Base-by-base conservation (phyloP, 2,888 invertebrate genomes). In the Eristalis tenax region DNA sequence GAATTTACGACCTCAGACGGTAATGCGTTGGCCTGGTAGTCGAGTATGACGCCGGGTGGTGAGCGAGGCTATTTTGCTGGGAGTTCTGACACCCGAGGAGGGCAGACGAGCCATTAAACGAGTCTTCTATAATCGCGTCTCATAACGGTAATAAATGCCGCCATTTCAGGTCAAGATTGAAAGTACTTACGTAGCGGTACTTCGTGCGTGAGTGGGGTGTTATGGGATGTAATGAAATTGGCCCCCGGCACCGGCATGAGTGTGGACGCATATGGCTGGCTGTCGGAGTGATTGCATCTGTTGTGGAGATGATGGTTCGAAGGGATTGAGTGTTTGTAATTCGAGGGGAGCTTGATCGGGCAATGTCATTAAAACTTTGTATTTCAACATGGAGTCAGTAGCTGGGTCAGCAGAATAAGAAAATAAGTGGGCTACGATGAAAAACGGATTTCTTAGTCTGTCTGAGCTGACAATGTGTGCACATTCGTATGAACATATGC, bases 1-100 rank as follows among this genome's bases (percentile, higher is more conserved):
- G 18, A 76, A 76, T 81, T 84, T 80, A 84, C 81, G 80, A 84
- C 84, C 35, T 63, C 68, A 68, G 50, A 63, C 64, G 73, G 35
- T 69, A 61, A 69, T 61, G 50, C 61, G 61, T 59, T 32, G 22
- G 32, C 22, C 18, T 23, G 26, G 1, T 3, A n/a, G 57, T 11
- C 50, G 50, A 50, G 18, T 50, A 18, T 4, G 35, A 38, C 11
- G 38, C 38, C 38, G 38, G 38, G 43, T n/a, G 43, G 43, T n/a
- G n/a, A n/a, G 43, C 4, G 43, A 15, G 43, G n/a, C 43, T 50
- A 50, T 50, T 50, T 18, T 18, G 50, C 50, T 50, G 50, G 50
- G 50, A 8, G 50, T 18, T 50, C 50, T 50, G 18, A 18, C 50
- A 50, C n/a, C 18, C 18, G 50, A 22, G 10, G 18, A 5, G 10